These are phyloP conservation scores for Selene dorsalis DNA, from an alignment of 2,797 vertebrate species.

Conservation along the genomic window DNA sequence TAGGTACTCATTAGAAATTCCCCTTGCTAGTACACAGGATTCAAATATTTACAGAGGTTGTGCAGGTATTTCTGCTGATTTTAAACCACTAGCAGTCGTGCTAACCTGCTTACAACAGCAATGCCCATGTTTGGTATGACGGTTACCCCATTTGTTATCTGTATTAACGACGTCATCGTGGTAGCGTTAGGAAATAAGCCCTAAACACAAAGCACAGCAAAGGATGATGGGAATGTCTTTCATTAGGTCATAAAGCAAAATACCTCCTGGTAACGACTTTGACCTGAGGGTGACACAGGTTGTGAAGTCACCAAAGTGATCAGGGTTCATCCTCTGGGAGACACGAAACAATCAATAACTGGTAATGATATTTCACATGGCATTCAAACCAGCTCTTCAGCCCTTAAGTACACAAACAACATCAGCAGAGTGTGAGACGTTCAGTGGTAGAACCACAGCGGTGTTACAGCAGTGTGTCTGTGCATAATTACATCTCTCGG, in stretches of 20 bases:
- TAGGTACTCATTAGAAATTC: neutral
- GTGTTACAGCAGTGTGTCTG: constrained; percentile 34
- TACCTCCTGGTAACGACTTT: neutral
- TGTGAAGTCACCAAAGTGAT: neutral
- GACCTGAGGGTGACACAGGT: neutral
- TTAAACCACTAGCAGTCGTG: too few species aligned
- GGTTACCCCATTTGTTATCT: neutral
- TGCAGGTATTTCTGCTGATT: neutral
- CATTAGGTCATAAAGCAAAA: neutral
- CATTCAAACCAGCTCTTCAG: neutral
- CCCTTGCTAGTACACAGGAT: neutral
- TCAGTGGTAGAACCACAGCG: constrained; percentile 22
- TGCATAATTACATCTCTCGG: constrained; percentile 43
- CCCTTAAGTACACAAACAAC: neutral
- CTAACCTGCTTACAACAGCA: neutral
- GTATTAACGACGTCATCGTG: too few species aligned
- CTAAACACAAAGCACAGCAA: neutral
- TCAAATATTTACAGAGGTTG: neutral
- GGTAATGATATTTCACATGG: too few species aligned
- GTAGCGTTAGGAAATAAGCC: neutral
- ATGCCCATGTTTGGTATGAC: neutral
- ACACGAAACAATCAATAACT: too few species aligned
- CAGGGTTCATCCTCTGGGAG: neutral
- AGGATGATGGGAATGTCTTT: neutral
- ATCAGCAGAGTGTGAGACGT: constrained; percentile 15